phyloP scores from a whole-genome alignment of 2,888 invertebrate species.

The Pandemis cinnamomeana region DNA sequence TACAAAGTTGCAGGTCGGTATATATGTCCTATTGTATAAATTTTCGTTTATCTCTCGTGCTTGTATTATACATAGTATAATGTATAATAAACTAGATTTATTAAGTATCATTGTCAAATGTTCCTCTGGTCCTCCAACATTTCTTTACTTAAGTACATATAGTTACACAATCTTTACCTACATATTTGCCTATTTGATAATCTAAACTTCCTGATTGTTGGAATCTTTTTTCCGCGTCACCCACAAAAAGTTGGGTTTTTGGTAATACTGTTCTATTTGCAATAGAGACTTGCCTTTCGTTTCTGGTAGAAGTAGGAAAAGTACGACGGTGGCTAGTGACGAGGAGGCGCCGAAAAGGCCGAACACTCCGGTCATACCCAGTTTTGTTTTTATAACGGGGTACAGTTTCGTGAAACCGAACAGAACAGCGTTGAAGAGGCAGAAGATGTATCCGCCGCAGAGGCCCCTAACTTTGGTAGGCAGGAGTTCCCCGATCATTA shows the following conservation, averaged over 20 bases:
- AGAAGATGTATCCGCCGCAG: conserved; percentile 89
- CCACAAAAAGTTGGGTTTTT: conserved; percentile 87
- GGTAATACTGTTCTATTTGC: conserved; percentile 92
- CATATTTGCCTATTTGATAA: conserved; percentile 23
- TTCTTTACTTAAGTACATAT: conserved; percentile 37
- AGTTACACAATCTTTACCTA: conserved; percentile 32
- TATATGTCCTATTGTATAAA: conserved; percentile 4
- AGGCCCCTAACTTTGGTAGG: conserved; percentile 90
- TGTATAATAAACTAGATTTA: conserved; percentile 22
- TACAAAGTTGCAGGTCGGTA: background rate
- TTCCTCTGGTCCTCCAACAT: conserved; percentile 32
- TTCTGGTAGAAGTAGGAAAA: conserved; percentile 89
- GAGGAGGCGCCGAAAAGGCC: conserved; percentile 88
- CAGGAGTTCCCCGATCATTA: conserved; percentile 90
- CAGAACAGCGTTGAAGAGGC: conserved; percentile 87
- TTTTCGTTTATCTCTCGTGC: conserved; percentile 6
- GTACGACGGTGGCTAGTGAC: conserved; percentile 85
- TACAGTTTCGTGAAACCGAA: conserved; percentile 89
- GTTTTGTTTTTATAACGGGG: conserved; percentile 83
- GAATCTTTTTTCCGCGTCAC: conserved; percentile 73
- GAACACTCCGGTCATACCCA: conserved; percentile 89
- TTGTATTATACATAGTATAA: background rate
- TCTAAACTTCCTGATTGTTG: conserved; percentile 64
- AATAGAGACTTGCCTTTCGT: conserved; percentile 88
- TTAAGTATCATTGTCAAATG: conserved; percentile 28